Conservation (phyloP, 2,888 invertebrate species). For the Selenia dentaria region DNA sequence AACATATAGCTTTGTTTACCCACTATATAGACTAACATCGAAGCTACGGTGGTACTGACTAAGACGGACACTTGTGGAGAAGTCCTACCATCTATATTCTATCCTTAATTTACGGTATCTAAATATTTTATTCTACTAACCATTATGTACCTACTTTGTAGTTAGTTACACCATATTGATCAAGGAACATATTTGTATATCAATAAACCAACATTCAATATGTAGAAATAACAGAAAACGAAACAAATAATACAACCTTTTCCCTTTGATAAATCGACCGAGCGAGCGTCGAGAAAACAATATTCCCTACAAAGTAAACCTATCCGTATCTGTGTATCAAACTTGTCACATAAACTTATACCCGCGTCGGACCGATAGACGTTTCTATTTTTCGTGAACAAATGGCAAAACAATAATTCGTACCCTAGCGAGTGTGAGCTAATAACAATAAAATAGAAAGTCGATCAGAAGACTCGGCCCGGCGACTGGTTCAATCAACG, state of each 20-base stretch:
- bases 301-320: constrained; percentile 30
- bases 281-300: constrained; percentile 27
- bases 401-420: constrained; percentile 83
- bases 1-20: too few relatives aligned
- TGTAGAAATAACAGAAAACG: too few relatives aligned
- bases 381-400: constrained; percentile 69
- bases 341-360: constrained; percentile 58
- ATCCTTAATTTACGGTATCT: too few relatives aligned
- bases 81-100: too few relatives aligned
- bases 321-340: constrained; percentile 35
- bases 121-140: too few relatives aligned
- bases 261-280: constrained; percentile 23
- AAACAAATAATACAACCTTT: background rate
- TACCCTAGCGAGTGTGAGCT: constrained; percentile 77
- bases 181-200: too few relatives aligned
- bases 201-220: too few relatives aligned
- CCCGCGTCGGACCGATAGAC: constrained; percentile 45
- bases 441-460: constrained; percentile 85
- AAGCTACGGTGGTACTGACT: too few relatives aligned
- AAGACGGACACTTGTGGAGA: too few relatives aligned
- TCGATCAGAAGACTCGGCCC: constrained; percentile 69
- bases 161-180: too few relatives aligned
- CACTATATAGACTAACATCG: too few relatives aligned
- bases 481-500: constrained; percentile 84
- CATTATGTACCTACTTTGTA: too few relatives aligned